These are phyloP conservation scores for Anadara kagoshimensis DNA, from an alignment of 1,140 invertebrate genomes.

Conservation along the genomic window DNA sequence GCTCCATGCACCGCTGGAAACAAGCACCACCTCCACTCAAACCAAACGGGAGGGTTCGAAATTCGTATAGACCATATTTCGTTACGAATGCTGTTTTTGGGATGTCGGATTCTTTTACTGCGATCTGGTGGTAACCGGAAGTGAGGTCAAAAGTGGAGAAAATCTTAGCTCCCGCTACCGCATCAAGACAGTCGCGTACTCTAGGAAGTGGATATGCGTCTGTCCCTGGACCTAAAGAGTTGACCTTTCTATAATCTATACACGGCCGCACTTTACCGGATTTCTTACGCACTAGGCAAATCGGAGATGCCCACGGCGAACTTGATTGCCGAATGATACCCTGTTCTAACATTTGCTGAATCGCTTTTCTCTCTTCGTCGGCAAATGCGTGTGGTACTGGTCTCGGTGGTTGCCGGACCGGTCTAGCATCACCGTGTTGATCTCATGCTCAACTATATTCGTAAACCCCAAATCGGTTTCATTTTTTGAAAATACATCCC, in stretches of 20 bases:
- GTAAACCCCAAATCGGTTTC: constrained; percentile 1
- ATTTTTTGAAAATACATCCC: constrained; percentile 8
- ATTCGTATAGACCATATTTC: constrained; percentile 11
- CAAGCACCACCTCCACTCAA: constrained; percentile 35
- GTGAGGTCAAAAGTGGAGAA: constrained; percentile 24
- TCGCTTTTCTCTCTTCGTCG: constrained; percentile 36
- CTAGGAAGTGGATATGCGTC: constrained; percentile 5
- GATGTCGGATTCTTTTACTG: constrained; percentile 9
- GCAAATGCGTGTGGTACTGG: constrained; percentile 11
- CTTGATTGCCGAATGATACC: constrained; percentile 37
- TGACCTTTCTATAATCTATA: background rate
- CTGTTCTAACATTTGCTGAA: constrained; percentile 35
- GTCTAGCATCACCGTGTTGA: no score
- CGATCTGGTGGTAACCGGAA: constrained; percentile 11
- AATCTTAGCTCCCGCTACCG: background rate
- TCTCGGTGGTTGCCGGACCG: constrained; percentile 11
- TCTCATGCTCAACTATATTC: constrained; percentile 4
- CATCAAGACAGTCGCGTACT: constrained; percentile 1
- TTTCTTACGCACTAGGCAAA: constrained; percentile 6
- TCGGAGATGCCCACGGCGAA: constrained; percentile 6
- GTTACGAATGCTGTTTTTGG: constrained; percentile 21
- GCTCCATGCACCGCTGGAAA: constrained; percentile 45
- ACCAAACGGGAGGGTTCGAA: constrained; percentile 43
- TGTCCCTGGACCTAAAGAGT: background rate
- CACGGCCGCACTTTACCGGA: background rate